Conservation (phyloP, 2,113 vertebrate genomes). For the Phalacrocorax carbo region DNA sequence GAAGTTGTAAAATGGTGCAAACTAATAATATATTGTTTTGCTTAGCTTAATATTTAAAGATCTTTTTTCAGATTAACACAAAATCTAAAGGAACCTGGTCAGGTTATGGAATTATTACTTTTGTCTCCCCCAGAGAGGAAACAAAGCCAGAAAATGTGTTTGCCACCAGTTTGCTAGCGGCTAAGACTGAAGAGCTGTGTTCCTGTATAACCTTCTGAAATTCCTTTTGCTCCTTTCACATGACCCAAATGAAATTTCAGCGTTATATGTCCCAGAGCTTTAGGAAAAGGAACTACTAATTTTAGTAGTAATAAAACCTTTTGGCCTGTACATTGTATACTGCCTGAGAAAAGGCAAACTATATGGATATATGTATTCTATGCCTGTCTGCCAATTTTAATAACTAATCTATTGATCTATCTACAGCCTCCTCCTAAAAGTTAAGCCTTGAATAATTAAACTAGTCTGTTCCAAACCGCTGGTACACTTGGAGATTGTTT, state of each 20-base stretch:
- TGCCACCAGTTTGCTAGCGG: background rate
- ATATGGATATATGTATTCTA: background rate
- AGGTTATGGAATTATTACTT: background rate
- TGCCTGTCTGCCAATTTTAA: background rate
- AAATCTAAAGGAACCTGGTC: background rate
- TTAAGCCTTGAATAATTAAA: background rate
- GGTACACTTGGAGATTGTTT: background rate
- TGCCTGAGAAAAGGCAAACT: background rate
- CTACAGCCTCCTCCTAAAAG: background rate
- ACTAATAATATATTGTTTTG: background rate
- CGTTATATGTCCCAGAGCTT: slow-evolving; percentile 4
- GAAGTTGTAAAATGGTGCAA: slow-evolving; percentile 2
- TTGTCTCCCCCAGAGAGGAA: background rate
- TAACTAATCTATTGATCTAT: background rate
- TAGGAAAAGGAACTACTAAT: slow-evolving; percentile 20
- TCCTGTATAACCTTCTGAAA: background rate
- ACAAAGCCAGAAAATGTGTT: background rate
- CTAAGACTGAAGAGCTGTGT: background rate
- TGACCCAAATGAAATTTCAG: background rate
- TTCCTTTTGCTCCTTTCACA: background rate
- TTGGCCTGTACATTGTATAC: slow-evolving; percentile 27
- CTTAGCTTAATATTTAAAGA: background rate
- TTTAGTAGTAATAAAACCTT: slow-evolving; percentile 24
- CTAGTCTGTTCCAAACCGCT: background rate
- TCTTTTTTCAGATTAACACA: background rate